A percentile compares a stretch with the other conserved stretches of the same genome.
These are phyloP conservation scores for Tenodera sinensis DNA, from an alignment of 2,888 invertebrate species.

Conservation along the genomic window DNA sequence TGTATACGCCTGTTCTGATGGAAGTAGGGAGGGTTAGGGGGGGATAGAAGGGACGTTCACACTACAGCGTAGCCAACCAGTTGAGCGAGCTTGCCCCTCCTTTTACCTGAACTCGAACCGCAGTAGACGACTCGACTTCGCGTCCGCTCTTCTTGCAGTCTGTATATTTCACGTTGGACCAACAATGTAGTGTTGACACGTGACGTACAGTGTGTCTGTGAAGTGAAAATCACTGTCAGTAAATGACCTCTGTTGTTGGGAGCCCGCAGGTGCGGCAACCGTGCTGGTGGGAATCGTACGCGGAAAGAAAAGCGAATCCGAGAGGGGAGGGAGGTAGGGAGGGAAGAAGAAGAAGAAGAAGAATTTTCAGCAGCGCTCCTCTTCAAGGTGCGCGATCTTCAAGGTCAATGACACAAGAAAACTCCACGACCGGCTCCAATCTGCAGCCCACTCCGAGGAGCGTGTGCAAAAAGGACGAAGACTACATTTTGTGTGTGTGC, in stretches of 20 bases:
- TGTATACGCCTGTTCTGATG: neutral
- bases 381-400: constrained; percentile 1
- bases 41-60: neutral
- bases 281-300: neutral
- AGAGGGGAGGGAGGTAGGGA: neutral
- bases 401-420: constrained; percentile 15
- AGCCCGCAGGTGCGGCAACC: neutral
- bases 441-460: constrained; percentile 7
- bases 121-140: neutral
- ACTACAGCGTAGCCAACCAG: neutral
- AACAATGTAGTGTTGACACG: neutral
- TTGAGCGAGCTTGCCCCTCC: neutral
- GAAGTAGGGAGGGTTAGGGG: neutral
- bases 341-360: neutral
- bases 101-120: neutral
- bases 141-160: neutral
- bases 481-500: neutral
- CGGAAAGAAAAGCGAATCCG: neutral
- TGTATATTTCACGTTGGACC: neutral
- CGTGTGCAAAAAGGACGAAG: constrained; percentile 1
- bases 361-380: neutral
- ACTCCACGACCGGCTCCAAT: neutral
- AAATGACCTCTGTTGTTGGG: neutral
- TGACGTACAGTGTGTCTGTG: neutral
- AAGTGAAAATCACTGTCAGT: neutral